Evolutionary conservation across 2,113 vertebrate species (phyloP).

Genomic region (Sinosuthora webbiana): DNA sequence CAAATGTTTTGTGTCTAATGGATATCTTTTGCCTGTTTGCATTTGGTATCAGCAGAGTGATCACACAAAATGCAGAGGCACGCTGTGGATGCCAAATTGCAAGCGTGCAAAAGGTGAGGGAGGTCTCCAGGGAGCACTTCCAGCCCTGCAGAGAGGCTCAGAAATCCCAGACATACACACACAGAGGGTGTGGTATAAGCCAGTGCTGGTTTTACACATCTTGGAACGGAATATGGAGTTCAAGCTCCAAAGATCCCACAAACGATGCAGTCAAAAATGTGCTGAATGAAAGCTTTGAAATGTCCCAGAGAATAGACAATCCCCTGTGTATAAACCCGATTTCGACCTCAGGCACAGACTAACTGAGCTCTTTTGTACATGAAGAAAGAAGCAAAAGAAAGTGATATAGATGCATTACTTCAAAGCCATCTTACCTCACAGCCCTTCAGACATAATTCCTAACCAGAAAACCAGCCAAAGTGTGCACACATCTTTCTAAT

Average conservation of each 20-base stretch:
- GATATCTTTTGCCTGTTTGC: neutral
- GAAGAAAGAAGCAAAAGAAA: neutral
- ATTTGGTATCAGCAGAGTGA: neutral
- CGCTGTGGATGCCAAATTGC: neutral
- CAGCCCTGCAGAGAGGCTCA: neutral
- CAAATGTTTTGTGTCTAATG: neutral
- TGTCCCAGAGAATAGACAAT: neutral
- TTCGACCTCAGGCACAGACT: neutral
- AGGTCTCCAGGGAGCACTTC: neutral
- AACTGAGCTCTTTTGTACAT: conserved; percentile 14
- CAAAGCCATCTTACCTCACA: neutral
- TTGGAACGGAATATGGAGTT: neutral
- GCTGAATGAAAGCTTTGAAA: conserved; percentile 43
- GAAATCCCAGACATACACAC: neutral
- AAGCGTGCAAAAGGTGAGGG: accelerated
- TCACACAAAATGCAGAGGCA: neutral
- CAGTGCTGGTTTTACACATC: accelerated
- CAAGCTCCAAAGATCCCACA: neutral
- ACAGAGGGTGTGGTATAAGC: neutral
- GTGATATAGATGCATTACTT: neutral
- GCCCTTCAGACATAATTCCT: neutral
- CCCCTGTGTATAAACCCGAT: neutral
- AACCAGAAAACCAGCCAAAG: neutral
- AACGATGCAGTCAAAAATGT: neutral
- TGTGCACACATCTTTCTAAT: neutral